Conservation (phyloP, 2,113 vertebrate genomes). For the Prolemur simus region DNA sequence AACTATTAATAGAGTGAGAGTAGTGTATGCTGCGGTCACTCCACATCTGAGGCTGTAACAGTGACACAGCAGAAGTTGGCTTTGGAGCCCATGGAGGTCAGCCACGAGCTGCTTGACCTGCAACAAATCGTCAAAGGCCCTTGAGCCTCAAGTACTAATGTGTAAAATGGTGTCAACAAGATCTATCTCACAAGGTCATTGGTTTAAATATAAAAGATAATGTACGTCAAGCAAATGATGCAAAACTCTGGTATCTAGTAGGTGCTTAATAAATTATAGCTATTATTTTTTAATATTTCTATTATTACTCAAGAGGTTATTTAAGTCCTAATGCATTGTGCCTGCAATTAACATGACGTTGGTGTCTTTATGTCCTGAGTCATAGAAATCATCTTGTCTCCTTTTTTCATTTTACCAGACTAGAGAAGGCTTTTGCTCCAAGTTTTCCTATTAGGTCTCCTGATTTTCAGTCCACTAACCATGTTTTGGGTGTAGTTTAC, state of each 20-base stretch:
- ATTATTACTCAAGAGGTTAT: neutral
- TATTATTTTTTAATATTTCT: neutral
- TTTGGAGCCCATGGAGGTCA: neutral
- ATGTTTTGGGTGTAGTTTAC: neutral
- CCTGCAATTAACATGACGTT: neutral
- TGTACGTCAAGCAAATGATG: neutral
- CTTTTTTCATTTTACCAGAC: neutral
- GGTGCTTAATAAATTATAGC: neutral
- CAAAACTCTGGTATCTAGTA: neutral
- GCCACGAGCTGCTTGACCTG: neutral
- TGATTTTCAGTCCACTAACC: neutral
- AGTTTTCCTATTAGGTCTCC: neutral
- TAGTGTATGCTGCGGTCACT: neutral
- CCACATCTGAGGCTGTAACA: neutral
- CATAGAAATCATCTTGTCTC: neutral
- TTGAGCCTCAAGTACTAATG: neutral
- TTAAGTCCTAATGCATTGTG: neutral
- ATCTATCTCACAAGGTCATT: neutral
- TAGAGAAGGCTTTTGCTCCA: neutral
- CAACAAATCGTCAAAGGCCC: neutral
- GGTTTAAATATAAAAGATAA: neutral
- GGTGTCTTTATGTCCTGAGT: neutral
- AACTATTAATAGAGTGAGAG: neutral
- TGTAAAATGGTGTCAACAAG: neutral
- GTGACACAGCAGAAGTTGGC: neutral